These are phyloP conservation scores for Heliothis subflexa DNA, from an alignment of 1,140 invertebrate species.

Conservation along the genomic window DNA sequence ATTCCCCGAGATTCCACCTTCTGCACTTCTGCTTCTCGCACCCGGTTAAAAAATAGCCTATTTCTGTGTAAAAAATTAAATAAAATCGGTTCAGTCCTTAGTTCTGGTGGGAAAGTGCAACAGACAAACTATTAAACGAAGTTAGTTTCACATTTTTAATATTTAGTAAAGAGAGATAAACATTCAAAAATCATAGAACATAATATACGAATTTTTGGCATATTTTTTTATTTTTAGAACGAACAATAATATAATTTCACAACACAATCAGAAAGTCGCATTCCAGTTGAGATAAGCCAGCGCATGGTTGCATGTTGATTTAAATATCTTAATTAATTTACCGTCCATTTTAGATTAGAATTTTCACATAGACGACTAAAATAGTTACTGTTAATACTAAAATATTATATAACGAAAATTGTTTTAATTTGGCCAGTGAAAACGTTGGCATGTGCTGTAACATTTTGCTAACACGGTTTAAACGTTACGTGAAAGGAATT, in stretches of 20 bases:
- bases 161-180: too few relatives aligned
- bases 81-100: too few relatives aligned
- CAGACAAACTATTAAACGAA: too few relatives aligned
- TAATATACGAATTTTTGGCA: background rate
- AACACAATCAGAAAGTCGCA: background rate
- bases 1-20: too few relatives aligned
- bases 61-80: too few relatives aligned
- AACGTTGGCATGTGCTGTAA: background rate
- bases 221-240: background rate
- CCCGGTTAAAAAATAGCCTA: too few relatives aligned
- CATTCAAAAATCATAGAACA: too few relatives aligned
- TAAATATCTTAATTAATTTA: slow-evolving; percentile 5
- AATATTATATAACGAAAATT: background rate
- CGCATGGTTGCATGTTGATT: slow-evolving; percentile 8
- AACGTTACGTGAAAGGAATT: slow-evolving; percentile 11
- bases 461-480: slow-evolving; percentile 10
- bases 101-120: too few relatives aligned
- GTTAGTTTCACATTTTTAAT: too few relatives aligned
- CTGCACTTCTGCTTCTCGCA: too few relatives aligned
- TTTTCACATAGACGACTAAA: background rate
- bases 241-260: background rate
- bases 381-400: background rate
- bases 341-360: background rate
- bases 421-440: background rate
- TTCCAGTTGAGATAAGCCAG: background rate